Evolutionary conservation across 2,797 vertebrate species (phyloP).

Genomic region (Tokudaia muenninki): DNA sequence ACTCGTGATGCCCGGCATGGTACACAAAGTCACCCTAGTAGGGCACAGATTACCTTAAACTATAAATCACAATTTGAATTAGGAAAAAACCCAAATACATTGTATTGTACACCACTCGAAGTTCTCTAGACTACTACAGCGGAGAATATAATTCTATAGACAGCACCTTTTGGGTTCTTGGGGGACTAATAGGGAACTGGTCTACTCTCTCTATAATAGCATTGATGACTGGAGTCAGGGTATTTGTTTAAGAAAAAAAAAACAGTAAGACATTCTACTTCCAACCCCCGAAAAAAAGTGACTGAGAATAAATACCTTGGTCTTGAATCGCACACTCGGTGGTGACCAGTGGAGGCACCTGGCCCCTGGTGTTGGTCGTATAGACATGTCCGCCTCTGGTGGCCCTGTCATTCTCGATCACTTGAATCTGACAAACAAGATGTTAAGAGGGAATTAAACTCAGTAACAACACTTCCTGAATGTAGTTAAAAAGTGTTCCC

Average conservation of each 20-base stretch:
- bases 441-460: not conserved
- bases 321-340: conserved; percentile 95
- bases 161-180: not conserved
- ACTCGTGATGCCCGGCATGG: not conserved
- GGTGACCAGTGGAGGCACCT: conserved; percentile 96
- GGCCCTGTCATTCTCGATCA: conserved; percentile 94
- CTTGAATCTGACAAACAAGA: conserved; percentile 92
- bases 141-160: not conserved
- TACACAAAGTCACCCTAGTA: not conserved
- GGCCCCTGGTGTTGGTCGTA: conserved; percentile 93
- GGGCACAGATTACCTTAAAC: not conserved
- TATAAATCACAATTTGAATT: not conserved
- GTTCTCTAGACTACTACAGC: not conserved
- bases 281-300: fast-evolving
- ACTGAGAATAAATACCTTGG: conserved; percentile 92
- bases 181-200: not conserved
- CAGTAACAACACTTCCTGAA: not conserved
- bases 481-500: not conserved
- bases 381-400: conserved; percentile 92
- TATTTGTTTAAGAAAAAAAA: not conserved
- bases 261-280: not conserved
- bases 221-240: not conserved
- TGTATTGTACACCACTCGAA: not conserved
- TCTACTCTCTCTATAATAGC: not conserved
- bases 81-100: not conserved